These are phyloP conservation scores for Formica aserva DNA, from an alignment of 2,888 invertebrate species.

Conservation along the genomic window DNA sequence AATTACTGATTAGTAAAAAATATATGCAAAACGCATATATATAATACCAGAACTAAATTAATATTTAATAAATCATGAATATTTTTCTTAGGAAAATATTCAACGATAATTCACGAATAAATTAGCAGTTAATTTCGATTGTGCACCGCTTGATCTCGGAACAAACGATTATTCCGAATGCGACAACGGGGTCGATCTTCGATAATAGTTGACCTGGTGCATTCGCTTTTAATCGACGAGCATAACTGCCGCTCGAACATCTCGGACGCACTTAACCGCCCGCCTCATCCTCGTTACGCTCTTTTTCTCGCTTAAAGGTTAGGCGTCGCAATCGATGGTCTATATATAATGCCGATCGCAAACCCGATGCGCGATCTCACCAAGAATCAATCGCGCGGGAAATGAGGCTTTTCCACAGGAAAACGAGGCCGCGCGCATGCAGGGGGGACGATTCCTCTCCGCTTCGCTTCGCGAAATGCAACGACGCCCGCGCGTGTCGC, in stretches of 20 bases:
- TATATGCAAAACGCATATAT: background rate
- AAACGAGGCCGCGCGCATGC: slow-evolving; percentile 29
- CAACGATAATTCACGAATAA: background rate
- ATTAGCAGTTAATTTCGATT: background rate
- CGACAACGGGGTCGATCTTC: slow-evolving; percentile 39
- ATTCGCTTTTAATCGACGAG: slow-evolving; percentile 54
- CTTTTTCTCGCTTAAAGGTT: slow-evolving; percentile 65
- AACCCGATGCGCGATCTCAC: slow-evolving; percentile 37
- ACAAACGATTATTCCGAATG: slow-evolving; percentile 7
- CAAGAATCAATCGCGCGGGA: slow-evolving; percentile 66
- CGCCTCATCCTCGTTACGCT: slow-evolving; percentile 39
- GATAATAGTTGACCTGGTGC: slow-evolving; percentile 53
- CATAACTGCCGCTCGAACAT: slow-evolving; percentile 48
- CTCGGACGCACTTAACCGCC: slow-evolving; percentile 28
- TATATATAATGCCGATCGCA: slow-evolving; percentile 52
- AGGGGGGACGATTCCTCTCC: background rate
- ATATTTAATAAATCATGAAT: background rate
- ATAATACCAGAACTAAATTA: background rate
- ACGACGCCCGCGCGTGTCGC: slow-evolving; percentile 63
- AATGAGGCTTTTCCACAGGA: slow-evolving; percentile 43
- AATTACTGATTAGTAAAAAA: background rate
- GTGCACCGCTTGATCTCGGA: slow-evolving; percentile 27
- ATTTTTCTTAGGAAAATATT: background rate
- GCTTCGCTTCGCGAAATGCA: slow-evolving; percentile 27
- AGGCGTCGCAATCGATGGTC: slow-evolving; percentile 68